These are phyloP conservation scores for Camponotus pennsylvanicus DNA, from an alignment of 1,140 invertebrate genomes.

Conservation along the genomic window DNA sequence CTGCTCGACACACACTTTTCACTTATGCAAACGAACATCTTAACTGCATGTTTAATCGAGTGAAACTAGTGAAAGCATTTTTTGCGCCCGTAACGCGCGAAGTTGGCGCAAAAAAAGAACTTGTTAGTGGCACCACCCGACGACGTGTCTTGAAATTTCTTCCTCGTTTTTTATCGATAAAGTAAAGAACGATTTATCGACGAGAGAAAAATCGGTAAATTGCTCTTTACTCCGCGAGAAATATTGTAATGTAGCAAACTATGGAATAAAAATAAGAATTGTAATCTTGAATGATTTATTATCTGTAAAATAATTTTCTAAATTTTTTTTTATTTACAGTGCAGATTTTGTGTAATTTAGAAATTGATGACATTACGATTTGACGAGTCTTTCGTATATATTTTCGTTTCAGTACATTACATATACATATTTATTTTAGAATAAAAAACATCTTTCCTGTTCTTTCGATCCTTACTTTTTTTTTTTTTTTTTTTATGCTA, in stretches of 20 bases:
- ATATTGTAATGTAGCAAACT: no score
- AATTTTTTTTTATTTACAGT: neutral
- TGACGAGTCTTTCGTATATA: neutral
- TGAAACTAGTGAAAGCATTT: neutral
- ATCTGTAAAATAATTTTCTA: no score
- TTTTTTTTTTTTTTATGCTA: no score
- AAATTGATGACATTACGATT: neutral
- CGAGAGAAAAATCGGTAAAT: no score
- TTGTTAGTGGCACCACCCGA: constrained; percentile 17
- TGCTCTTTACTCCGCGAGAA: no score
- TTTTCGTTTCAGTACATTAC: neutral
- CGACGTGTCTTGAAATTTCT: neutral
- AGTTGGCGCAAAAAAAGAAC: neutral
- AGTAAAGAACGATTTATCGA: no score
- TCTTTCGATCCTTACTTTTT: no score
- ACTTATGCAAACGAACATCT: neutral
- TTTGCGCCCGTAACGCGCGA: neutral
- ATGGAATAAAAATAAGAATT: no score
- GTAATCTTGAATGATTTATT: no score
- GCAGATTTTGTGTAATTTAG: neutral
- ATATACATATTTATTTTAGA: no score
- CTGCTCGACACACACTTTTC: neutral
- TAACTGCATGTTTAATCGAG: constrained; percentile 6
- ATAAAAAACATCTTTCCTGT: no score
- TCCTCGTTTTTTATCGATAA: neutral